phyloP scores from a whole-genome alignment of 1,140 invertebrate species.

The Acyrthosiphon pisum region DNA sequence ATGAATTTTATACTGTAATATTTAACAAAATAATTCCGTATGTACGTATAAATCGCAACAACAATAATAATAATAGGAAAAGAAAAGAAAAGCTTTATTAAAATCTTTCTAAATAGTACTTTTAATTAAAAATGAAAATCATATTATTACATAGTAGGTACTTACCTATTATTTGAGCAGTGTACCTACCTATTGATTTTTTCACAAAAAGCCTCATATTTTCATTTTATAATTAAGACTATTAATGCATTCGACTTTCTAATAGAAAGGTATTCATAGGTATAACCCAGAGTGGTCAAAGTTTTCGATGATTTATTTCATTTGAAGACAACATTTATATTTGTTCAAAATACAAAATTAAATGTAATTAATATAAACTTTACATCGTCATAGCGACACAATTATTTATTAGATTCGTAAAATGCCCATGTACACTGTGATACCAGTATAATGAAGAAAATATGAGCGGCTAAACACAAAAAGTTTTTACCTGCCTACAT shows the following conservation, averaged over 20 bases:
- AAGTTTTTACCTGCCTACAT: not conserved
- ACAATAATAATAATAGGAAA: not conserved
- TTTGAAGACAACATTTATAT: not conserved
- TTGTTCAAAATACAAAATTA: not conserved
- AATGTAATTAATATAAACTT: slow-evolving; percentile 2
- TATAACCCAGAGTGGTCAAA: not conserved
- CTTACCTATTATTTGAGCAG: too few relatives aligned
- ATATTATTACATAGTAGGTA: not conserved
- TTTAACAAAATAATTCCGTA: not conserved
- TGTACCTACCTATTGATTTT: not conserved
- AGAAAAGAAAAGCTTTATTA: not conserved
- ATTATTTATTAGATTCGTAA: not conserved
- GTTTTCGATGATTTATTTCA: not conserved
- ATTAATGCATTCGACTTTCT: not conserved
- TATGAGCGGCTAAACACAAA: not conserved
- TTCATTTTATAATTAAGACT: not conserved
- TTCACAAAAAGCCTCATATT: not conserved
- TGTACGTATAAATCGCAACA: not conserved
- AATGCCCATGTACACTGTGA: not conserved
- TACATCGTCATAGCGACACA: not conserved
- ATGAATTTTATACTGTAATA: not conserved
- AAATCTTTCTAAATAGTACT: not conserved
- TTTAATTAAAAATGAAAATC: not conserved
- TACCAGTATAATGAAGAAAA: not conserved
- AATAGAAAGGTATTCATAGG: not conserved